Conservation (phyloP, 2,888 invertebrate species). For the Hyles lineata region DNA sequence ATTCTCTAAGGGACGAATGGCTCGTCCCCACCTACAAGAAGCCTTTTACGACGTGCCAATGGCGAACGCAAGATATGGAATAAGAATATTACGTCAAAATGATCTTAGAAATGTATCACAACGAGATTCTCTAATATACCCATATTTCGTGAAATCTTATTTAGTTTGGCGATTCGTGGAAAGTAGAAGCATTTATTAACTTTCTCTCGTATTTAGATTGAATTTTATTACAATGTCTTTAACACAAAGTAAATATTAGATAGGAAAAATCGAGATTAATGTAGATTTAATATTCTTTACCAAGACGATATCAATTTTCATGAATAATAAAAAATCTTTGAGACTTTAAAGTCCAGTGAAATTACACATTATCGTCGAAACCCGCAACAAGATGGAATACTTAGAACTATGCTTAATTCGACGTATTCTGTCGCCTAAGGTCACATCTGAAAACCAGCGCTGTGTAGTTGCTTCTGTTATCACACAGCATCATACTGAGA, state of each 20-base stretch:
- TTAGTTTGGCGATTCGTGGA: background rate
- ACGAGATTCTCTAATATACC: background rate
- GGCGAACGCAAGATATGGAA: slow-evolving; percentile 36
- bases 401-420: no score
- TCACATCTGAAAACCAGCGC: no score
- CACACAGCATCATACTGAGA: no score
- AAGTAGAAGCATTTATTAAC: background rate
- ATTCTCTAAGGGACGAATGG: slow-evolving; percentile 25
- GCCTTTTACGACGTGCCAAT: slow-evolving; percentile 30
- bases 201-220: background rate
- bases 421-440: no score
- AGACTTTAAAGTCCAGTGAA: no score
- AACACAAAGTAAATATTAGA: background rate
- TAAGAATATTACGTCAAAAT: slow-evolving; percentile 32
- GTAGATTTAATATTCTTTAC: background rate
- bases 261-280: background rate
- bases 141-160: background rate
- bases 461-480: no score
- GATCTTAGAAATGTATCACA: slow-evolving; percentile 26
- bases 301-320: background rate
- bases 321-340: no score
- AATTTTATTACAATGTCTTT: background rate
- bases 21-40: slow-evolving; percentile 16
- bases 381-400: no score
- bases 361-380: no score